Conservation (phyloP, 1,140 invertebrate species). For the Macrobrachium nipponense region DNA sequence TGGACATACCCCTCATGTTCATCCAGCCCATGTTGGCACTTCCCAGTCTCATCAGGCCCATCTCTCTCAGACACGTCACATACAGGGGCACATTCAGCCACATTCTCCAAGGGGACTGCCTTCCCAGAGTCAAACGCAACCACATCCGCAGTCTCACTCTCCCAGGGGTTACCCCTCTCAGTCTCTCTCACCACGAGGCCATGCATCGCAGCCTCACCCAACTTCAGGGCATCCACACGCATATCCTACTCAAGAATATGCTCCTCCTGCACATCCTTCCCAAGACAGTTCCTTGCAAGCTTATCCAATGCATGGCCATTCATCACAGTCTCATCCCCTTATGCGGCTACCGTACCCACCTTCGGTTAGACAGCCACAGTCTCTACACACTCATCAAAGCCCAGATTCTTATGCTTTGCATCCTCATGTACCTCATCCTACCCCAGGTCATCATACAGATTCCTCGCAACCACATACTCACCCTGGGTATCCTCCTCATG, state of each 20-base stretch:
- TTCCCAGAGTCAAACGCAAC: too few species aligned
- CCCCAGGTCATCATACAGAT: background rate
- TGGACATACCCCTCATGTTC: background rate
- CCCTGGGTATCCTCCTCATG: constrained; percentile 9
- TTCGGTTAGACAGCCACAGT: background rate
- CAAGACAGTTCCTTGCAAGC: background rate
- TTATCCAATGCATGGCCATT: background rate
- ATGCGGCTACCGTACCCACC: background rate
- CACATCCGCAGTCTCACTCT: constrained; percentile 15
- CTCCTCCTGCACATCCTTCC: background rate
- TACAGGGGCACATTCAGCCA: too few species aligned
- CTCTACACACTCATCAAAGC: background rate
- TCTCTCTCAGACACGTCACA: too few species aligned
- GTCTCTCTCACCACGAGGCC: background rate
- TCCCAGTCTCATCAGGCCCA: too few species aligned
- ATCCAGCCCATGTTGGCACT: background rate
- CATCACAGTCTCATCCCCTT: constrained; percentile 9
- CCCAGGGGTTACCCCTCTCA: constrained; percentile 21
- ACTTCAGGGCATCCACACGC: background rate
- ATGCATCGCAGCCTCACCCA: constrained; percentile 12
- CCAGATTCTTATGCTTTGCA: background rate
- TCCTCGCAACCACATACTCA: background rate
- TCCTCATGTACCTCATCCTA: constrained; percentile 1
- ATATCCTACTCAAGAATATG: background rate
- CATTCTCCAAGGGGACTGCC: too few species aligned